Base-by-base conservation (phyloP, 2,113 vertebrate species). In the Forbesichthys agassizii region DNA sequence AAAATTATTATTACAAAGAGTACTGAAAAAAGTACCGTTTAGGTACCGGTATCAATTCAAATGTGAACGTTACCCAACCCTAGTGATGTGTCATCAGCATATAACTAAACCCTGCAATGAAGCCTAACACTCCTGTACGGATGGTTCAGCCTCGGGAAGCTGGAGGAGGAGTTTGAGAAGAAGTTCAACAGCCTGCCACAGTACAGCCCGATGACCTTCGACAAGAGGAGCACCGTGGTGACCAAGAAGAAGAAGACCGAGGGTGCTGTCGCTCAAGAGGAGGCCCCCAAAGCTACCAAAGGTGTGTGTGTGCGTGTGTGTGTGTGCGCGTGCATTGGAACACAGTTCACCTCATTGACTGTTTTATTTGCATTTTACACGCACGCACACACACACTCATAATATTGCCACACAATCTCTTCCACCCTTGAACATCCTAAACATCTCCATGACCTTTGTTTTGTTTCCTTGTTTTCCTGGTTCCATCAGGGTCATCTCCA, bases 111-210 rank as follows among this genome's bases (percentile, higher is more conserved):
- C 27, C 27, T 27, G 27, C 2, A 27, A 27, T 27, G 27, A 27
- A 27, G 27, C 27, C 27, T 27, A 27, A 27, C 27, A 27, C 36
- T 42, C 36, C 36, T 42, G 36, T 42, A 10, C 48, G 3, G 20
- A 33, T 61, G 27, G 33, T 51, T 62, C 88, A 98, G 95, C 79
- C 91, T 97, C 73, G 94, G 96, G 89, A 98, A 98, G 79, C 92
- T 98, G 89, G 96, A 98, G 89, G 96, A 98, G 87, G 97, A 99
- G 92, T 99, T 98, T 94, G 98, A 98, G 90, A 98, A 96, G 91
- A 99, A 99, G 92, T 98, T 98, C 89, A 98, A 98, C 92, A 98
- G 96, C 92, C 94, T 99, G 62, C 97, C 96, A 78, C 98, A 99
- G 82, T 98, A 95, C 79, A 98, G 93, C 86, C 97, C 98, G 63